These are phyloP conservation scores for Drosophila littoralis DNA, from an alignment of 1,140 invertebrate species.

Conservation along the genomic window DNA sequence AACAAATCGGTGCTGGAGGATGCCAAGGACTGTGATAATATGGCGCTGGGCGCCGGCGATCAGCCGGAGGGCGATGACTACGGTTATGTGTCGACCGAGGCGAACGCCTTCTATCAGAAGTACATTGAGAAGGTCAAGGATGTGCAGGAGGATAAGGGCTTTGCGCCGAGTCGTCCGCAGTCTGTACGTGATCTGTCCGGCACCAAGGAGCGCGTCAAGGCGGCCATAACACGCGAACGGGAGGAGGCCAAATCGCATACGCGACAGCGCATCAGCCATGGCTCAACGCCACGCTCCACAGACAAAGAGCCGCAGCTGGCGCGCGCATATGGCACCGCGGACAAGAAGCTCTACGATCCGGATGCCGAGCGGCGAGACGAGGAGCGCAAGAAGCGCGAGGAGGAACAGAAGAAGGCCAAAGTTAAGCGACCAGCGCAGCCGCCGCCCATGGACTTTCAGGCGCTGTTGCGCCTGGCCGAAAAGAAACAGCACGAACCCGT, in stretches of 20 bases:
- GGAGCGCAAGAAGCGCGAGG: slow-evolving; percentile 85
- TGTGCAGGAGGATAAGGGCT: slow-evolving; percentile 74
- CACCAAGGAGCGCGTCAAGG: slow-evolving; percentile 90
- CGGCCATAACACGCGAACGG: slow-evolving; percentile 89
- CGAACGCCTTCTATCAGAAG: slow-evolving; percentile 91
- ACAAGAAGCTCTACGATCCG: slow-evolving; percentile 72
- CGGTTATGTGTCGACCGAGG: slow-evolving; percentile 93
- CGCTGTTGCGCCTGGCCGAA: slow-evolving; percentile 91
- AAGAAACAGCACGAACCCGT: slow-evolving; percentile 93
- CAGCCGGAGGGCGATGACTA: slow-evolving; percentile 94
- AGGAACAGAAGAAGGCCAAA: slow-evolving; percentile 87
- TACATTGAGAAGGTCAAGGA: slow-evolving; percentile 90
- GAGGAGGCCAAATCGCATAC: slow-evolving; percentile 88
- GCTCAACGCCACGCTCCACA: neutral
- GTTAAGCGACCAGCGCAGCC: slow-evolving; percentile 85
- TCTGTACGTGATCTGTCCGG: slow-evolving; percentile 86
- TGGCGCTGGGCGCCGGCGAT: slow-evolving; percentile 85
- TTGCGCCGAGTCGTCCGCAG: slow-evolving; percentile 73
- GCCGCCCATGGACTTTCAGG: slow-evolving; percentile 90
- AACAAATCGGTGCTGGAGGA: slow-evolving; percentile 94
- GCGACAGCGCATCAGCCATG: slow-evolving; percentile 25
- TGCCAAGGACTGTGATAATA: slow-evolving; percentile 87
- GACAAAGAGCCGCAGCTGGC: slow-evolving; percentile 30
- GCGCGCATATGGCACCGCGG: slow-evolving; percentile 44
- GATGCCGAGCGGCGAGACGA: slow-evolving; percentile 84